Percentiles rank a stretch among this genome's conserved stretches.
Conservation (phyloP, 1,140 invertebrate genomes). For the Drosophila lowei region DNA sequence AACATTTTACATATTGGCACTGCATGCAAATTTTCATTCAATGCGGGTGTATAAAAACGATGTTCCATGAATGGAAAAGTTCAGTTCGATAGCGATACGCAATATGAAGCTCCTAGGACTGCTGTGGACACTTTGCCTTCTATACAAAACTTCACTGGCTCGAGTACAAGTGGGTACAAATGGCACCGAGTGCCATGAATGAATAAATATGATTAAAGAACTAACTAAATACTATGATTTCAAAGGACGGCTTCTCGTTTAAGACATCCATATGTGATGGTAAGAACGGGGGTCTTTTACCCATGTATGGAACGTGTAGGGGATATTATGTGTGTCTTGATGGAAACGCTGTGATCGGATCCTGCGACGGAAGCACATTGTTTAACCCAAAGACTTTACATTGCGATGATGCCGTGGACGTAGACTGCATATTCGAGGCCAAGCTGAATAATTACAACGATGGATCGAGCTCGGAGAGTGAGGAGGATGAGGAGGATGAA, state of each 20-base stretch:
- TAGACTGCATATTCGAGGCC: slow-evolving; percentile 44
- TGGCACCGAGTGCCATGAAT: neutral
- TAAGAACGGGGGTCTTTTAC: slow-evolving; percentile 61
- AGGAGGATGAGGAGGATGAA: slow-evolving; percentile 33
- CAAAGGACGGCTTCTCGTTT: slow-evolving; percentile 47
- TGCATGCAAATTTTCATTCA: slow-evolving; percentile 51
- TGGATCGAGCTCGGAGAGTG: slow-evolving; percentile 18
- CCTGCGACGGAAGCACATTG: slow-evolving; percentile 51
- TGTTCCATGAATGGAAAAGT: slow-evolving; percentile 28
- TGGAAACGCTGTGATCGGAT: slow-evolving; percentile 63
- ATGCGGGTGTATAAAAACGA: slow-evolving; percentile 34
- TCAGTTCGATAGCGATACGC: slow-evolving; percentile 33
- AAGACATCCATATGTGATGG: slow-evolving; percentile 59
- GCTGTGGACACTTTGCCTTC: slow-evolving; percentile 32
- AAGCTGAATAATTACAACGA: neutral
- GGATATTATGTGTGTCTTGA: slow-evolving; percentile 69
- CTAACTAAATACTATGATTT: neutral
- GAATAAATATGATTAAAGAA: neutral
- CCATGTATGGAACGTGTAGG: slow-evolving; percentile 68
- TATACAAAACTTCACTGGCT: slow-evolving; percentile 28
- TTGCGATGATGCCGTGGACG: slow-evolving; percentile 60
- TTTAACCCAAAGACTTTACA: slow-evolving; percentile 58
- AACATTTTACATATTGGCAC: slow-evolving; percentile 51
- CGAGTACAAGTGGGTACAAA: slow-evolving; percentile 41
- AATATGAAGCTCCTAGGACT: slow-evolving; percentile 38